phyloP scores from a whole-genome alignment of 2,113 vertebrate genomes.

The Capreolus pygargus region DNA sequence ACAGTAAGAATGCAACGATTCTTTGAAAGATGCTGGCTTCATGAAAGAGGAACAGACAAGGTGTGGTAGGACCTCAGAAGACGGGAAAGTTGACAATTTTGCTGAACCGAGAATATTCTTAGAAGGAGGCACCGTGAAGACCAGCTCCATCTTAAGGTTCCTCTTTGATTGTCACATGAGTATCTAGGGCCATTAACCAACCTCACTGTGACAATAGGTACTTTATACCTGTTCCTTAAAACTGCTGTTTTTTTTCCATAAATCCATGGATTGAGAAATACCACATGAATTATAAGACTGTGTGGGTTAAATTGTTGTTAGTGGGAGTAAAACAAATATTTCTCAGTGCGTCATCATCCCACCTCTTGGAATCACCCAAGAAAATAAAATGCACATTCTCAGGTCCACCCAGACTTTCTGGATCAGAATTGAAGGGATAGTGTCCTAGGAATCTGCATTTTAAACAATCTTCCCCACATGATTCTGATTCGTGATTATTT shows the following conservation, averaged over 20 bases:
- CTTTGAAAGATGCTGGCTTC: background rate
- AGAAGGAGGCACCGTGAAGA: background rate
- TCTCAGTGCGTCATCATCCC: background rate
- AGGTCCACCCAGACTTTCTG: background rate
- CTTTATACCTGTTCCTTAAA: background rate
- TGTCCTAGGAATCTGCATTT: background rate
- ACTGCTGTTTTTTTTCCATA: background rate
- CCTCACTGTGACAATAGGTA: background rate
- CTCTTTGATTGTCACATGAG: background rate
- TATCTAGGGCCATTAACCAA: background rate
- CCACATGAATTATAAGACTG: background rate
- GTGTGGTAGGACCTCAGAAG: background rate
- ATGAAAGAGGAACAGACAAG: background rate
- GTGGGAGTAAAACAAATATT: background rate
- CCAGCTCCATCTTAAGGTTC: background rate
- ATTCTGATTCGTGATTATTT: background rate
- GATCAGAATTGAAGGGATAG: background rate
- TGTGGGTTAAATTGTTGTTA: background rate
- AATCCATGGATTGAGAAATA: background rate
- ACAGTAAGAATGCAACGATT: background rate
- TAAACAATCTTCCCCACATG: background rate
- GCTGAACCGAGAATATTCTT: background rate
- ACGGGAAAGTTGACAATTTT: background rate
- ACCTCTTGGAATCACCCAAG: background rate
- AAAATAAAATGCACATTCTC: background rate